These are phyloP conservation scores for Oceanodroma tethys DNA, from an alignment of 2,113 vertebrate genomes.

Conservation along the genomic window DNA sequence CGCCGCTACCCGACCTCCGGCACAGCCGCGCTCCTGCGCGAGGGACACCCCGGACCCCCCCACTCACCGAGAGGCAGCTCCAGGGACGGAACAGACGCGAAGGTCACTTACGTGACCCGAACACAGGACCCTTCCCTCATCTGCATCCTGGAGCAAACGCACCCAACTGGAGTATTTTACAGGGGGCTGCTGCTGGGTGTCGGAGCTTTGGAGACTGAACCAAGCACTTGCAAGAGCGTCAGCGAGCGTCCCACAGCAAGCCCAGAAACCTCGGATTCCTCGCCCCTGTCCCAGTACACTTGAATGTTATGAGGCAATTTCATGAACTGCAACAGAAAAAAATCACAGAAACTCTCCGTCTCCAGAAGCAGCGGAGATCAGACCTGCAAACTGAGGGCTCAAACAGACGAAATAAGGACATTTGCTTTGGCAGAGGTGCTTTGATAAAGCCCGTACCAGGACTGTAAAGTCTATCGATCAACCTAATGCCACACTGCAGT, in stretches of 20 bases:
- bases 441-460: background rate
- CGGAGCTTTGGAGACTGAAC: background rate
- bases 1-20: fast-evolving
- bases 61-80: fast-evolving
- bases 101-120: fast-evolving
- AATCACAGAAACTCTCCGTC: background rate
- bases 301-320: fast-evolving
- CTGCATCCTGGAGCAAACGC: background rate
- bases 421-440: background rate
- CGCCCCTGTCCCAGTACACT: background rate
- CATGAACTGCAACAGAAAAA: background rate
- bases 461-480: fast-evolving
- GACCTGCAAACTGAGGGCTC: background rate
- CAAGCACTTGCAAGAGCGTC: background rate
- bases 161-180: background rate
- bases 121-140: background rate
- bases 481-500: background rate
- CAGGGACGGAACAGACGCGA: background rate
- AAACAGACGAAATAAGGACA: background rate
- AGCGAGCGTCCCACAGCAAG: background rate
- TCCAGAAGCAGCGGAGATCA: background rate
- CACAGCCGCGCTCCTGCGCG: too few species aligned
- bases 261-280: background rate
- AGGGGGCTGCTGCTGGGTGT: background rate
- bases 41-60: background rate